phyloP scores from a whole-genome alignment of 2,797 vertebrate genomes.

The Pagetopsis macropterus region DNA sequence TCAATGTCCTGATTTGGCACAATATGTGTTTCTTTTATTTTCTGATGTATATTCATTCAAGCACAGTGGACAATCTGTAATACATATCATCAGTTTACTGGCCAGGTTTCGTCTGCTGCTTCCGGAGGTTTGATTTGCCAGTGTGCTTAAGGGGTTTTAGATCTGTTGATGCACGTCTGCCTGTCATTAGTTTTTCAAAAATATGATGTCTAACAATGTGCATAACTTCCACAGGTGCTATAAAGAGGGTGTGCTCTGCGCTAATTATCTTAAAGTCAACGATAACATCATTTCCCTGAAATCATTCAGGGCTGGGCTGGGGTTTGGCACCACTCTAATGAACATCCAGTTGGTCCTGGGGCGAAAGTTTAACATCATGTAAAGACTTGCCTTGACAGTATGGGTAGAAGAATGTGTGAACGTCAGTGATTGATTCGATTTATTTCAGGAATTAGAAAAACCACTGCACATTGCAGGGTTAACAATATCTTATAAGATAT shows the following conservation, averaged over 20 bases:
- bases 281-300: constrained; percentile 7
- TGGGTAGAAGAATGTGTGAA: constrained; percentile 2
- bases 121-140: background rate
- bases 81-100: constrained; percentile 7
- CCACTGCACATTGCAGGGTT: no score
- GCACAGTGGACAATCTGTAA: constrained; percentile 18
- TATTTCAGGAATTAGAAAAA: no score
- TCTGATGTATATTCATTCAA: constrained; percentile 2
- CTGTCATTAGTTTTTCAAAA: constrained; percentile 25
- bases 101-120: background rate
- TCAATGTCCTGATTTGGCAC: constrained; percentile 56
- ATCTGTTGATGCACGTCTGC: constrained; percentile 14
- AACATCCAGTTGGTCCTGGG: constrained; percentile 8
- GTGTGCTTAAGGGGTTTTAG: constrained; percentile 12
- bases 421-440: background rate
- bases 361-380: background rate
- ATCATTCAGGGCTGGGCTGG: constrained; percentile 23
- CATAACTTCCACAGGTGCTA: constrained; percentile 29
- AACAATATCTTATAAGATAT: no score
- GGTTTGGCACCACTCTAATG: constrained; percentile 7
- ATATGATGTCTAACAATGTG: constrained; percentile 13
- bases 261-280: constrained; percentile 13
- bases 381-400: background rate
- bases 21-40: constrained; percentile 23
- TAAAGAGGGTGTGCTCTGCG: constrained; percentile 6